These are phyloP conservation scores for Anhinga anhinga DNA, from an alignment of 2,113 vertebrate species.

Conservation along the genomic window DNA sequence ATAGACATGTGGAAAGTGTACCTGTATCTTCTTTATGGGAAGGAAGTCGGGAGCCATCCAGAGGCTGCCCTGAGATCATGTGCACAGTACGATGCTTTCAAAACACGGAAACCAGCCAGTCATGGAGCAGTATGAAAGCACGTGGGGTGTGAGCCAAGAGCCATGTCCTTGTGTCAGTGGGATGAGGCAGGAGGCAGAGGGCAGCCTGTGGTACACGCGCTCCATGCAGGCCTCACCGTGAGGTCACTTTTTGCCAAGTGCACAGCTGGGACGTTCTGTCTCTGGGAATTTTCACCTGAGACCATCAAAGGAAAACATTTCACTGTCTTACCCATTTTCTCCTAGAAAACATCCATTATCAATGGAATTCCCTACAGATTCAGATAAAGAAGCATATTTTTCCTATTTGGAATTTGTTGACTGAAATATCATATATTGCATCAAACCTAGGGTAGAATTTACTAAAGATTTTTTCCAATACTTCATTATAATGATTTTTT, in stretches of 20 bases:
- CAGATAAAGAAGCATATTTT: not conserved
- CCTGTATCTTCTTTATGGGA: not conserved
- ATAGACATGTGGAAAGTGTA: not conserved
- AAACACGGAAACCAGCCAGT: not conserved
- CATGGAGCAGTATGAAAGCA: not conserved
- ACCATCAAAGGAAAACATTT: not conserved
- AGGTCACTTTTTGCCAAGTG: not conserved
- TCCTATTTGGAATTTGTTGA: not conserved
- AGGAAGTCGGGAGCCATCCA: not conserved
- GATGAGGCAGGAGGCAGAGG: too few species aligned
- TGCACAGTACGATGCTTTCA: not conserved
- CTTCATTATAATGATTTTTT: not conserved
- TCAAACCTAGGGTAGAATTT: not conserved
- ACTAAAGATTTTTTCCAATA: not conserved
- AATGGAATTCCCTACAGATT: not conserved
- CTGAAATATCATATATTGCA: not conserved
- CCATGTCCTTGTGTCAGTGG: fast-evolving
- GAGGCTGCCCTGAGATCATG: not conserved
- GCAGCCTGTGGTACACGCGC: too few species aligned
- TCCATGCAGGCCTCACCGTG: not conserved
- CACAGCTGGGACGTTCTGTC: not conserved
- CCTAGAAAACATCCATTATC: not conserved
- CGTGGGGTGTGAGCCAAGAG: not conserved
- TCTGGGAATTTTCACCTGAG: not conserved
- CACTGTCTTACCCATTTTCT: not conserved